These are phyloP conservation scores for Parnassius glacialis DNA, from an alignment of 2,888 invertebrate species.

Conservation along the genomic window DNA sequence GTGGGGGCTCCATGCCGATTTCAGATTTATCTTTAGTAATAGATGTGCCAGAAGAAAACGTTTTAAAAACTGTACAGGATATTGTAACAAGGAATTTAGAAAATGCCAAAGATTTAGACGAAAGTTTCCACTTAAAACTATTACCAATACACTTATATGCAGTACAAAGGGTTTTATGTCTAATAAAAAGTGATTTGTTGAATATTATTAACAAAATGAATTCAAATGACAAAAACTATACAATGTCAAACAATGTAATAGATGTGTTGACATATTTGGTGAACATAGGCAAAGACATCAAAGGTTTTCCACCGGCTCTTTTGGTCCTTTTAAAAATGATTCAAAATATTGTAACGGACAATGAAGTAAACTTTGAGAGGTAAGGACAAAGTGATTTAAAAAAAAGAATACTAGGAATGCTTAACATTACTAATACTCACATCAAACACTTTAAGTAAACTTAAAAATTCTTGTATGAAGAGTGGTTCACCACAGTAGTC, in stretches of 20 bases:
- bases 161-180: slow-evolving; percentile 57
- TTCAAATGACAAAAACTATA: slow-evolving; percentile 18
- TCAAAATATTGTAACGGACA: slow-evolving; percentile 39
- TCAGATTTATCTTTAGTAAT: slow-evolving; percentile 48
- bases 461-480: too few relatives aligned
- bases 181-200: slow-evolving; percentile 42
- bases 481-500: too few relatives aligned
- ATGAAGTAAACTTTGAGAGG: slow-evolving; percentile 40
- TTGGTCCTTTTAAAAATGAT: slow-evolving; percentile 53
- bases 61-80: slow-evolving; percentile 41
- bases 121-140: slow-evolving; percentile 53
- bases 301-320: slow-evolving; percentile 55
- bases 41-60: slow-evolving; percentile 51
- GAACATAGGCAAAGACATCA: slow-evolving; percentile 35
- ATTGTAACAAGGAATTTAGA: slow-evolving; percentile 40
- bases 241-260: slow-evolving; percentile 23
- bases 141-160: slow-evolving; percentile 82
- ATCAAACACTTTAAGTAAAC: too few relatives aligned
- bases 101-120: slow-evolving; percentile 27
- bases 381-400: slow-evolving; percentile 32
- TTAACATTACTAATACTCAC: too few relatives aligned
- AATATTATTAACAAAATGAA: slow-evolving; percentile 29
- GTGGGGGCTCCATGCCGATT: slow-evolving; percentile 35
- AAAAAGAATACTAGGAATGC: too few relatives aligned
- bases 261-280: slow-evolving; percentile 33